phyloP scores from a whole-genome alignment of 1,140 invertebrate species.

The Calliphora vicina region DNA sequence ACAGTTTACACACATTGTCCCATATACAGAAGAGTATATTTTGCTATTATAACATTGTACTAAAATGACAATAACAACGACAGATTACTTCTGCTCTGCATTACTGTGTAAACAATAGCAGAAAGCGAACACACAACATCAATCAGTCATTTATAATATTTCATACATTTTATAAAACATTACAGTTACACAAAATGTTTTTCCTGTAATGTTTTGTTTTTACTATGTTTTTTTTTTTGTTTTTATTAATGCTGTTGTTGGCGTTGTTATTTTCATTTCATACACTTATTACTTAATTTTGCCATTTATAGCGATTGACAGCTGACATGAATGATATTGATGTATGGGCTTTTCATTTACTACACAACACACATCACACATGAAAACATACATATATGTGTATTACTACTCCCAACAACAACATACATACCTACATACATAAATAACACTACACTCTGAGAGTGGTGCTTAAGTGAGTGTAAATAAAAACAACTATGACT shows the following conservation, averaged over 20 bases:
- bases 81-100: neutral
- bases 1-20: neutral
- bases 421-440: neutral
- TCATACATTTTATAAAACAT: neutral
- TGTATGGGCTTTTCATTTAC: neutral
- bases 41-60: neutral
- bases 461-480: neutral
- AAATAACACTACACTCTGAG: neutral
- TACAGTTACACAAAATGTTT: neutral
- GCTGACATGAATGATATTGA: conserved; percentile 4
- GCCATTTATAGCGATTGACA: conserved; percentile 8
- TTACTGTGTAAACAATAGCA: neutral
- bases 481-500: neutral
- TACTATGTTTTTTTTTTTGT: neutral
- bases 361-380: neutral
- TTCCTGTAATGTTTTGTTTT: neutral
- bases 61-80: neutral
- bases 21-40: neutral
- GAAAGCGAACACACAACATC: neutral
- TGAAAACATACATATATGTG: neutral
- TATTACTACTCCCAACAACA: too few species aligned
- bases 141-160: neutral
- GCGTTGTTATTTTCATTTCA: neutral
- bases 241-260: neutral
- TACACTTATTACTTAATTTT: conserved; percentile 2